Percentiles rank a stretch among this genome's conserved stretches.
phyloP scores from a whole-genome alignment of 2,888 invertebrate species.

The Nemurella pictetii region DNA sequence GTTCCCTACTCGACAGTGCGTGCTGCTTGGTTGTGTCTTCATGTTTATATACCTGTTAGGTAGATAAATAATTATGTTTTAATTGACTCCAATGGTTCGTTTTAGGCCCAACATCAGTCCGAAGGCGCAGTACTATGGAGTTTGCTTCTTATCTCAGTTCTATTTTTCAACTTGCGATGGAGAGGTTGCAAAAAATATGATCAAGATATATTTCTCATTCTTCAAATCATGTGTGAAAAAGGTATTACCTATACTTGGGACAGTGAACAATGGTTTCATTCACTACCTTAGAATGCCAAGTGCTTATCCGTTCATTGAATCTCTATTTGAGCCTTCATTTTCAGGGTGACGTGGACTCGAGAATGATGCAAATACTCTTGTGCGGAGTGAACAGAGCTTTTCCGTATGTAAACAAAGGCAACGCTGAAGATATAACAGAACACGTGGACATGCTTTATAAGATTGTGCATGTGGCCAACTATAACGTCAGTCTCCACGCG shows the following conservation, averaged over 20 bases:
- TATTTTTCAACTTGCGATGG: constrained; percentile 71
- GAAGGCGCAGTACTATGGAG: constrained; percentile 88
- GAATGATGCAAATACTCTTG: constrained; percentile 81
- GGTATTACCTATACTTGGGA: no score
- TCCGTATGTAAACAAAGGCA: constrained; percentile 73
- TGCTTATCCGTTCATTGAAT: no score
- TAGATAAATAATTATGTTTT: no score
- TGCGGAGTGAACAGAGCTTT: constrained; percentile 83
- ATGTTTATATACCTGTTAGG: no score
- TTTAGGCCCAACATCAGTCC: constrained; percentile 77
- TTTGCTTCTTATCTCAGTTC: constrained; percentile 90
- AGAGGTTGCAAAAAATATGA: constrained; percentile 78
- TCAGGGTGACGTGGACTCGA: constrained; percentile 75
- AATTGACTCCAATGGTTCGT: no score
- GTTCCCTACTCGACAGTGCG: no score
- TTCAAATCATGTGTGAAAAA: constrained; percentile 90
- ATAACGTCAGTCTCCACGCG: constrained; percentile 65
- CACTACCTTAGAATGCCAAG: no score
- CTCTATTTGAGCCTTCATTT: constrained; percentile 40
- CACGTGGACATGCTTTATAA: constrained; percentile 79
- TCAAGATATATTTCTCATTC: constrained; percentile 91
- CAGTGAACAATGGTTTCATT: no score
- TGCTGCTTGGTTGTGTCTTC: no score
- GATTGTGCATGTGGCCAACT: constrained; percentile 77
- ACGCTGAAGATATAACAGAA: constrained; percentile 56